Evolutionary conservation across 2,113 vertebrate species (phyloP).

Genomic region (Verasper variegatus): DNA sequence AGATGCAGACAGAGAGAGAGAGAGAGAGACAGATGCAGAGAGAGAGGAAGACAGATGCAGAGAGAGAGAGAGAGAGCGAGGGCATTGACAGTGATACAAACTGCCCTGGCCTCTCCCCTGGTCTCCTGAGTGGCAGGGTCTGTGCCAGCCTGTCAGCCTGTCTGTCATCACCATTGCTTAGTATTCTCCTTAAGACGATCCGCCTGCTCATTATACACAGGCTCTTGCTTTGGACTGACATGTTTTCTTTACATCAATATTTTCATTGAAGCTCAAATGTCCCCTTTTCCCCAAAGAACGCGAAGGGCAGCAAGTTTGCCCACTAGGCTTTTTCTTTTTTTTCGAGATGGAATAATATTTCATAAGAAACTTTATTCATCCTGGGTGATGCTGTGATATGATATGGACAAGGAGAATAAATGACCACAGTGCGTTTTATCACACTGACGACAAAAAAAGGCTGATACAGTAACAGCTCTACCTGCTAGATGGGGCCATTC

Average conservation of each 20-base stretch:
- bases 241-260: conserved; percentile 80
- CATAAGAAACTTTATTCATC: conserved; percentile 62
- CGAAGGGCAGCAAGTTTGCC: conserved; percentile 34
- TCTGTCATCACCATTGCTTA: conserved; percentile 80
- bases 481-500: conserved; percentile 48
- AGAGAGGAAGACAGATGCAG: background rate
- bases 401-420: conserved; percentile 65
- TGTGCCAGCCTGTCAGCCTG: conserved; percentile 81
- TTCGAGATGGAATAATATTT: conserved; percentile 54
- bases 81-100: conserved; percentile 76
- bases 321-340: conserved; percentile 17
- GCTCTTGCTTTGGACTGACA: conserved; percentile 77
- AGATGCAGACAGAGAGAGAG: background rate
- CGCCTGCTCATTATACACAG: conserved; percentile 77
- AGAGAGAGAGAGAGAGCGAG: conserved; percentile 17
- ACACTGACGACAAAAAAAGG: conserved; percentile 25
- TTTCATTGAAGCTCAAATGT: conserved; percentile 65
- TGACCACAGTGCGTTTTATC: conserved; percentile 62
- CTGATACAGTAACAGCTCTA: conserved; percentile 58
- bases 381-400: conserved; percentile 45
- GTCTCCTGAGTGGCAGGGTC: conserved; percentile 84
- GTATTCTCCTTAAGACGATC: conserved; percentile 82
- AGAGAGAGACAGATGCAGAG: background rate
- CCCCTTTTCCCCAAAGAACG: conserved; percentile 28
- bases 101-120: conserved; percentile 71